Base-by-base conservation (phyloP, 2,113 vertebrate species). In the Camarhynchus parvulus region DNA sequence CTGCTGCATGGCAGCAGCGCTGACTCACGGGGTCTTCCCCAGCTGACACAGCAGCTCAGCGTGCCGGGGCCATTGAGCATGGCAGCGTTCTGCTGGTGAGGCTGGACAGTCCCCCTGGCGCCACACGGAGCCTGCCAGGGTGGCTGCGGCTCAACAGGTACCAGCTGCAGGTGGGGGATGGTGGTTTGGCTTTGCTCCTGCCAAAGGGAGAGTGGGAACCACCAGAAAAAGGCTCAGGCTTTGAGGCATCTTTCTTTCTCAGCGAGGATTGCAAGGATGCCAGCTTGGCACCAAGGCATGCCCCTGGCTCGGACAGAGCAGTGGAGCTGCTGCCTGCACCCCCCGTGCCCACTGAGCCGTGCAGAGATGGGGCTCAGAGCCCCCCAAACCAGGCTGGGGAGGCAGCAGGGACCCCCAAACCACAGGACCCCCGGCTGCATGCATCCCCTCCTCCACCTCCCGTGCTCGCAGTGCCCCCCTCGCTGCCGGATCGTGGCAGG, bases 21-120 rank as follows among this genome's bases (percentile, higher is more conserved):
- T 96, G 95, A 92, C 92, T 91, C 94, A 91, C 58, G 4, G 90
- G 95, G 92, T 89, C 94, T 92, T 52, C 76, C 87, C 92, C 39
- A 20, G 90, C 80, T 89, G 91, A 73, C 85, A 69, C 37, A 79
- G 80, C 75, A 78, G 83, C 79, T 67, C 25, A 9, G 58, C 0
- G 6, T 31, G 53, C 13, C 9, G 21, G 52, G 92, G 89, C 56
- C 20, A 11, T 28, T 0, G 0, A 74, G 76, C 16, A 5, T 3
- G 49, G 63, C 63, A 61, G 63, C 1, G 0, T 17, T 20, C 39
- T 46, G 74, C 53, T 9, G 18, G 19, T 0, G 4, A 53, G 42
- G 63, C 49, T 11, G 4, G 42, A 11, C 10, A 4, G 58, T 2
- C 3, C 25, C n/a, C 39, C 19, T 27, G 6, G 66, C 1, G 1